These are phyloP conservation scores for Dromius quadrimaculatus DNA, from an alignment of 2,888 invertebrate genomes.

Conservation along the genomic window DNA sequence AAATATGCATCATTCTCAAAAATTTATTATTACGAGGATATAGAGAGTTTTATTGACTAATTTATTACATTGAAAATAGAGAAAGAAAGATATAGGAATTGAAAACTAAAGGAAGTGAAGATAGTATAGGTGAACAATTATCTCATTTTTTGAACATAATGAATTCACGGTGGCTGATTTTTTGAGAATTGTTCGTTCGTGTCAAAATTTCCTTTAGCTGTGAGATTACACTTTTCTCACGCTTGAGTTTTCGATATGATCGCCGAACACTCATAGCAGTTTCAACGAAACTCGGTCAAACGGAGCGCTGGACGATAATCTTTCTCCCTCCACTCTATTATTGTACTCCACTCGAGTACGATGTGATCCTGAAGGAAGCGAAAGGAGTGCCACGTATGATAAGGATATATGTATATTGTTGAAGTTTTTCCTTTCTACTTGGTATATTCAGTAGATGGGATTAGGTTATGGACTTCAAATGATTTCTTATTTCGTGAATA, in stretches of 20 bases:
- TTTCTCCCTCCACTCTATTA: neutral
- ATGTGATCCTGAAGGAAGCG: constrained; percentile 21
- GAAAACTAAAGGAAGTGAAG: no score
- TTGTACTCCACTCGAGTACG: neutral
- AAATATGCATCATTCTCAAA: no score
- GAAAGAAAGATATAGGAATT: no score
- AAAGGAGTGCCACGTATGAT: neutral
- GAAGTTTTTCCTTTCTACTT: constrained; percentile 26
- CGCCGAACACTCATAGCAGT: neutral
- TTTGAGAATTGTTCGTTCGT: no score
- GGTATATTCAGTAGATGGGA: constrained; percentile 25
- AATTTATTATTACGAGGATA: no score
- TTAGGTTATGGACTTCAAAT: constrained; percentile 24
- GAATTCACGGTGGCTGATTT: no score
- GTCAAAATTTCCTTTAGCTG: no score
- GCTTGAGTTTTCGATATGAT: constrained; percentile 14
- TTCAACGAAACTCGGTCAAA: constrained; percentile 28
- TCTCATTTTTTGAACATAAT: no score
- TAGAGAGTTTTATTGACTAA: no score
- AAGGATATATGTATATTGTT: constrained; percentile 33
- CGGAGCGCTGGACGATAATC: constrained; percentile 23
- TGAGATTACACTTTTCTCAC: no score
- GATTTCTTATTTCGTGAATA: constrained; percentile 32
- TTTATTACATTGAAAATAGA: no score
- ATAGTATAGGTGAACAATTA: no score